These are phyloP conservation scores for Pseudocheirus occidentalis DNA, from an alignment of 2,797 vertebrate species.

Conservation along the genomic window DNA sequence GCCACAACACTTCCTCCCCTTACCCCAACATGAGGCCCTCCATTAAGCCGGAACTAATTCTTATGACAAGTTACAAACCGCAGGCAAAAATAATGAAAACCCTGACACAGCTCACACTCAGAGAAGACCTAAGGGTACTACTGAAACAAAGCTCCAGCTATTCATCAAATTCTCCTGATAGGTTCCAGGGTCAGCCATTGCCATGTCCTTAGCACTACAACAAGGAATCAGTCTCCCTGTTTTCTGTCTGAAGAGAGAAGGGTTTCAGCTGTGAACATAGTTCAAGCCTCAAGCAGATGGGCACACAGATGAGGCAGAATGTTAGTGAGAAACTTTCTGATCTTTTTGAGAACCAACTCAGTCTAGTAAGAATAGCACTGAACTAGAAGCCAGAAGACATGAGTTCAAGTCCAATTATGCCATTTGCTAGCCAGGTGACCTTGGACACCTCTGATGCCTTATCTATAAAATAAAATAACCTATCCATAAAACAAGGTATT, in stretches of 20 bases:
- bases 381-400: constrained; percentile 3
- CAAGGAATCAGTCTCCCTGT: constrained; percentile 2
- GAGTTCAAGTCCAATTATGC: neutral
- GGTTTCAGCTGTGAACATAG: neutral
- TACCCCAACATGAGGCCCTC: constrained; percentile 58
- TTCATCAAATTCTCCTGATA: neutral
- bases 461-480: neutral
- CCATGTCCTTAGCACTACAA: neutral
- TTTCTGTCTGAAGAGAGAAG: constrained; percentile 22
- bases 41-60: constrained; percentile 77
- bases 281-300: constrained; percentile 26
- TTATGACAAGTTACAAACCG: constrained; percentile 79
- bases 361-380: constrained; percentile 18
- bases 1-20: constrained; percentile 70
- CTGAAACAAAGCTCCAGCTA: constrained; percentile 38
- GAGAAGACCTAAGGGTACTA: constrained; percentile 5
- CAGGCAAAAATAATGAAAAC: constrained; percentile 73
- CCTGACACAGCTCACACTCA: constrained; percentile 49
- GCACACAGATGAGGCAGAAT: neutral
- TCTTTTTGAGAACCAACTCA: constrained; percentile 31
- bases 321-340: neutral
- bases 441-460: neutral
- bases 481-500: neutral
- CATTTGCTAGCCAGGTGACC: neutral
- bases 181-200: neutral